Percentiles rank a stretch among this genome's conserved stretches.
phyloP scores from a whole-genome alignment of 92 coral and sea anemone species.

The Porites divaricata region DNA sequence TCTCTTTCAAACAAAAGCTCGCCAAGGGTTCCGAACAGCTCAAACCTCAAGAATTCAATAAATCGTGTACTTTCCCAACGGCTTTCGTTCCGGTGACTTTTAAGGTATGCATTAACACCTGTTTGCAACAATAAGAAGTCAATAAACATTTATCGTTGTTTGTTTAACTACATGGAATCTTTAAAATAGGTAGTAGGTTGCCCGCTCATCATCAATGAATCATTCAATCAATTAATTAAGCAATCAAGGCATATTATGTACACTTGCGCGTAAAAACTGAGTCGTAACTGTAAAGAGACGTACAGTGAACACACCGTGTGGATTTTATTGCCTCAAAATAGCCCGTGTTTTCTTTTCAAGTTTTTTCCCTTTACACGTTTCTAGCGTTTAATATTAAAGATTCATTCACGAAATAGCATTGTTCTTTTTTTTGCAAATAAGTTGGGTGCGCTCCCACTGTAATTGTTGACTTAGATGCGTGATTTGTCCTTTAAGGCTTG shows the following conservation, averaged over 20 bases:
- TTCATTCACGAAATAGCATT: too few species aligned
- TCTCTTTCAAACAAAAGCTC: background rate
- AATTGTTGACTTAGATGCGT: too few species aligned
- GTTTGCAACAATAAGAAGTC: background rate
- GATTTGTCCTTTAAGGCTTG: too few species aligned
- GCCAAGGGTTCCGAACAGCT: background rate
- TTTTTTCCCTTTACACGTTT: too few species aligned
- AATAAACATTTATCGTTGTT: background rate
- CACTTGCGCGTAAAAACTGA: background rate
- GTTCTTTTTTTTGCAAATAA: too few species aligned
- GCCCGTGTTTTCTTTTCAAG: too few species aligned
- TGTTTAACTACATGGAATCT: background rate
- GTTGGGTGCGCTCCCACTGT: too few species aligned
- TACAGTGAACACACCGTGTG: too few species aligned
- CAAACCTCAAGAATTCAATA: background rate
- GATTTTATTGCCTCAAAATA: too few species aligned
- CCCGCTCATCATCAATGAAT: background rate
- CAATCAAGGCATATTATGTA: background rate
- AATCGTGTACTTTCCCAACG: background rate
- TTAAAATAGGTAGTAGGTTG: background rate
- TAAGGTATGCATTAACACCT: background rate
- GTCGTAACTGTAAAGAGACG: background rate
- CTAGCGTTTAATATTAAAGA: too few species aligned
- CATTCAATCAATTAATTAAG: background rate
- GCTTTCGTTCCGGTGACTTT: background rate